Evolutionary conservation across 2,797 vertebrate genomes (phyloP).

Genomic region (Malurus leucopterus): DNA sequence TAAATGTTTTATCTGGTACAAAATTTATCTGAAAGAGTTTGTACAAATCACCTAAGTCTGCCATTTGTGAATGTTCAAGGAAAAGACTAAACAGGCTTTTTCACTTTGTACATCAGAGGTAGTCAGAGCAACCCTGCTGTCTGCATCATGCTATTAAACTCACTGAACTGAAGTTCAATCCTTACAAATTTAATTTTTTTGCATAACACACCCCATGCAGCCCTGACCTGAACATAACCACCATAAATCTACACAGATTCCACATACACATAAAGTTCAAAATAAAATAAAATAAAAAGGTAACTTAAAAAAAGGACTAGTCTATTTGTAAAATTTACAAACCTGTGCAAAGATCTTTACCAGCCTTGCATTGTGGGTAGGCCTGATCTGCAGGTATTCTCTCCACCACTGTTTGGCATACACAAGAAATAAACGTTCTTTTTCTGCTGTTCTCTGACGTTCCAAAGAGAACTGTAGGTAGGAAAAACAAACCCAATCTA

Average conservation of each 20-base stretch:
- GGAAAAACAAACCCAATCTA: neutral
- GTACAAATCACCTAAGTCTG: neutral
- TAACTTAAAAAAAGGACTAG: neutral
- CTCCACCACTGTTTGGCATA: constrained; percentile 99
- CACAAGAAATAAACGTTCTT: constrained; percentile 90
- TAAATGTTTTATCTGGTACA: neutral
- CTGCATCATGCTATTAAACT: neutral
- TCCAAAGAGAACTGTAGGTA: constrained; percentile 86
- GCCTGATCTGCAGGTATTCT: constrained; percentile 94
- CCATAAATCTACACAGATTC: neutral
- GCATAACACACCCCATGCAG: neutral
- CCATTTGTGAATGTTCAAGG: neutral
- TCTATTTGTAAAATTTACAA: constrained; percentile 8
- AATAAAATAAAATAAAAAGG: neutral
- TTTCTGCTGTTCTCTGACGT: constrained; percentile 89
- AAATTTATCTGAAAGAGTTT: neutral
- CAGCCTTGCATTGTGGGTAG: constrained; percentile 85
- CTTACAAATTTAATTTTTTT: neutral
- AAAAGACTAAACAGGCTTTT: neutral
- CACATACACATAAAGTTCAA: neutral
- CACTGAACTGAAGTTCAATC: neutral
- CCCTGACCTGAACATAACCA: neutral
- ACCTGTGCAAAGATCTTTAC: constrained; percentile 99
- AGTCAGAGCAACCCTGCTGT: neutral
- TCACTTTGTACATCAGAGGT: neutral